Percentiles rank a stretch among this genome's conserved stretches.
Evolutionary conservation across 2,888 invertebrate genomes (phyloP).

Genomic region (Leucophenga montana): DNA sequence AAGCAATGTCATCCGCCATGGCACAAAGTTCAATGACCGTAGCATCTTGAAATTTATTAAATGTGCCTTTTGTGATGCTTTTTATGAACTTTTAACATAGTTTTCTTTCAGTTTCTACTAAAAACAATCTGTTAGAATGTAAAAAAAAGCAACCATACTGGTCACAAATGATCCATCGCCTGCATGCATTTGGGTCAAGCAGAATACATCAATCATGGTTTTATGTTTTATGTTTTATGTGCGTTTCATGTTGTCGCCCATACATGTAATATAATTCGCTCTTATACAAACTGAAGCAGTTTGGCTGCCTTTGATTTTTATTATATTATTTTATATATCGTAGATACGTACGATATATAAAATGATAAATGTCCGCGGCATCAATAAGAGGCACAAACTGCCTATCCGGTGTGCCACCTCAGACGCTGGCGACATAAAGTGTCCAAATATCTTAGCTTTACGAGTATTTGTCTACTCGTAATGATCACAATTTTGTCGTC

Average conservation of each 20-base stretch:
- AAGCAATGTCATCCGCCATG: neutral
- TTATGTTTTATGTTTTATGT: too few species aligned
- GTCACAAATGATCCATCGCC: neutral
- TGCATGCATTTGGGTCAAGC: slow-evolving; percentile 64
- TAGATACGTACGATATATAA: neutral
- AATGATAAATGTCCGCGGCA: slow-evolving; percentile 12
- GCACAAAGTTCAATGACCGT: slow-evolving; percentile 12
- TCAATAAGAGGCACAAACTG: too few species aligned
- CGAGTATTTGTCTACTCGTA: slow-evolving; percentile 47
- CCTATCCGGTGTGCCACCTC: too few species aligned
- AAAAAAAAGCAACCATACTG: neutral
- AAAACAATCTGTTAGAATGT: neutral
- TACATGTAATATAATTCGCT: too few species aligned
- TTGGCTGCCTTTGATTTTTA: slow-evolving; percentile 4
- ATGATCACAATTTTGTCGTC: slow-evolving; percentile 62
- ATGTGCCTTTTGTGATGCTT: neutral
- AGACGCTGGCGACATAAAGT: too few species aligned
- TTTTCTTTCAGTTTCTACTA: neutral
- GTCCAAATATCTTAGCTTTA: slow-evolving; percentile 49
- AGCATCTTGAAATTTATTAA: slow-evolving; percentile 9
- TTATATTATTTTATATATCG: too few species aligned
- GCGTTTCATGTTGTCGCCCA: neutral
- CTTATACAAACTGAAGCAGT: too few species aligned
- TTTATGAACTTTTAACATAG: neutral
- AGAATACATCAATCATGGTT: slow-evolving; percentile 59